phyloP scores from a whole-genome alignment of 2,888 invertebrate genomes.

The Rambutsinella grinnellia region DNA sequence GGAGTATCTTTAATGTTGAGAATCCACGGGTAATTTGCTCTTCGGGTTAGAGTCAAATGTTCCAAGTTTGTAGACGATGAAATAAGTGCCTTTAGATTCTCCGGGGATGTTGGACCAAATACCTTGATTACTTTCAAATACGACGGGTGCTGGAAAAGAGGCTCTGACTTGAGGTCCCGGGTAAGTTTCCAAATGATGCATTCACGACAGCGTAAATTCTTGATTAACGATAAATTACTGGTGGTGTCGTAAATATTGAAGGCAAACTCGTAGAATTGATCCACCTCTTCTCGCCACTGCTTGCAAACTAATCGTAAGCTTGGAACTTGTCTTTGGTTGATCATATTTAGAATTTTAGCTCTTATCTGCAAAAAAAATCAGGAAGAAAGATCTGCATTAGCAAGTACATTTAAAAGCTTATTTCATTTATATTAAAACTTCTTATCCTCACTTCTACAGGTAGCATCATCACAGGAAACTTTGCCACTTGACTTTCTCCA shows the following conservation, averaged over 20 bases:
- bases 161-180: slow-evolving; percentile 32
- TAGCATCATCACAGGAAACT: slow-evolving; percentile 52
- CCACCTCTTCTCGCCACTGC: slow-evolving; percentile 57
- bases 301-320: slow-evolving; percentile 48
- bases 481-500: background rate
- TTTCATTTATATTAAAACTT: background rate
- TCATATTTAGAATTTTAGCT: slow-evolving; percentile 58
- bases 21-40: slow-evolving; percentile 62
- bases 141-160: slow-evolving; percentile 57
- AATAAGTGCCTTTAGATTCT: slow-evolving; percentile 58
- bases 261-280: slow-evolving; percentile 58
- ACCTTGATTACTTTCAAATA: slow-evolving; percentile 58
- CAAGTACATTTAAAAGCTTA: background rate
- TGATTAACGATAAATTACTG: slow-evolving; percentile 49
- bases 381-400: background rate
- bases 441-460: slow-evolving; percentile 49
- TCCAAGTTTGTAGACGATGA: slow-evolving; percentile 53
- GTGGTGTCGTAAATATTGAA: slow-evolving; percentile 59
- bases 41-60: slow-evolving; percentile 54
- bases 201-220: slow-evolving; percentile 50
- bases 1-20: slow-evolving; percentile 61
- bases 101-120: slow-evolving; percentile 57
- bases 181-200: slow-evolving; percentile 63
- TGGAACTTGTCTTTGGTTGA: slow-evolving; percentile 50
- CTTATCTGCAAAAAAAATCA: slow-evolving; percentile 38